Conservation (phyloP, 2,113 vertebrate species). For the Nycticorax nycticorax region DNA sequence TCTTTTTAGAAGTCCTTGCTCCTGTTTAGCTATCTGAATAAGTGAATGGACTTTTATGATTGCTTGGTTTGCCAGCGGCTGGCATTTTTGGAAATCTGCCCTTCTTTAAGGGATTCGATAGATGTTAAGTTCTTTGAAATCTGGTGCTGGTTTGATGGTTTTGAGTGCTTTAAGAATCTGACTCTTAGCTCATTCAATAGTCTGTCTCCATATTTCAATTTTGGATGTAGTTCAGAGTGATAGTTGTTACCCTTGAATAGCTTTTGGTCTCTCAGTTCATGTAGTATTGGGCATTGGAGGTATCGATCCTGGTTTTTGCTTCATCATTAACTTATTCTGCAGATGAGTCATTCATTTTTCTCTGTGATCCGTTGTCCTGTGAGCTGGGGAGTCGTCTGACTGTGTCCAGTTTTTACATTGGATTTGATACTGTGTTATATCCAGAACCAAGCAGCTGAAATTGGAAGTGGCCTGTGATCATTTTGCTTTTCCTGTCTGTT, state of each 20-base stretch:
- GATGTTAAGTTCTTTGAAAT: slow-evolving; percentile 5
- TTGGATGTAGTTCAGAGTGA: neutral
- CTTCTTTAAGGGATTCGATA: neutral
- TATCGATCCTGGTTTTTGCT: neutral
- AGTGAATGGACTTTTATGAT: neutral
- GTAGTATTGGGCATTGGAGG: neutral
- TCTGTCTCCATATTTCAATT: slow-evolving; percentile 5
- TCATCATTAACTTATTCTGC: neutral
- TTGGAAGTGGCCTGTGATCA: neutral
- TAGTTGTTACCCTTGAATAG: neutral
- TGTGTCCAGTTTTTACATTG: neutral
- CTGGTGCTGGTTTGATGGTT: neutral
- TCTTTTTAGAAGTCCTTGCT: neutral
- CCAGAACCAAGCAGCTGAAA: neutral
- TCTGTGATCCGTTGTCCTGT: neutral
- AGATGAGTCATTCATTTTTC: neutral
- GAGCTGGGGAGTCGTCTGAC: neutral
- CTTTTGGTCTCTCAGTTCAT: neutral
- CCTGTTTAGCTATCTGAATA: neutral
- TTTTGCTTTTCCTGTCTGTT: neutral
- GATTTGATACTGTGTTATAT: neutral
- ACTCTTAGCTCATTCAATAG: slow-evolving; percentile 7
- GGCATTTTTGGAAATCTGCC: neutral
- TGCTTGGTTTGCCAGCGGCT: neutral
- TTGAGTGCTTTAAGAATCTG: neutral